These are phyloP conservation scores for Lepidurus couesii DNA, from an alignment of 1,140 invertebrate species.

Conservation along the genomic window DNA sequence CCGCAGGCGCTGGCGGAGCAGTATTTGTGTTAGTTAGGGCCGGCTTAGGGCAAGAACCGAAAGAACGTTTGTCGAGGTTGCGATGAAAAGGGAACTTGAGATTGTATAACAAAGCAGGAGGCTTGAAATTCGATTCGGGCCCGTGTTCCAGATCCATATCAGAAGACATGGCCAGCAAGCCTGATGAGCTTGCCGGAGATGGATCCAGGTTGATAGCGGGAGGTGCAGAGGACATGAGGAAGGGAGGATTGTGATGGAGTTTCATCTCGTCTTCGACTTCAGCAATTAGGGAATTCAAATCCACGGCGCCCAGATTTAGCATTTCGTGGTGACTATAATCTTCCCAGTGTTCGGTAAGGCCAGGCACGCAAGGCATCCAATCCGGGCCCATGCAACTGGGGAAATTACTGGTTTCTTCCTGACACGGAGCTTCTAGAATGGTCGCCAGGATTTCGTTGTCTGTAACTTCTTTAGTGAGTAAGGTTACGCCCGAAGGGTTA, in stretches of 20 bases:
- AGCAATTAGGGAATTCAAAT: constrained; percentile 20
- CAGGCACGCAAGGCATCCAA: background rate
- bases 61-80: background rate
- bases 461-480: background rate
- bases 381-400: background rate
- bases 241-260: background rate
- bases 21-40: no score
- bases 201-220: background rate
- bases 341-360: background rate
- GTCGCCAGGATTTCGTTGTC: background rate
- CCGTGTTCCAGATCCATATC: background rate
- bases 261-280: constrained; percentile 2
- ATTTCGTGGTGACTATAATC: constrained; percentile 4
- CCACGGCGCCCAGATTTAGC: background rate
- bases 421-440: background rate
- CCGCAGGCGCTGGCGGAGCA: background rate
- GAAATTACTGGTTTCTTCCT: background rate
- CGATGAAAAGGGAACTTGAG: constrained; percentile 9
- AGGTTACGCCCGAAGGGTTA: background rate
- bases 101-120: background rate
- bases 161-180: background rate
- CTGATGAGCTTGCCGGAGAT: background rate
- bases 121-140: background rate
- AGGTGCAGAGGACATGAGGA: background rate
- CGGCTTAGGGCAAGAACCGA: background rate